These are phyloP conservation scores for Raja brachyura DNA, from an alignment of 2,113 vertebrate genomes.

Conservation along the genomic window DNA sequence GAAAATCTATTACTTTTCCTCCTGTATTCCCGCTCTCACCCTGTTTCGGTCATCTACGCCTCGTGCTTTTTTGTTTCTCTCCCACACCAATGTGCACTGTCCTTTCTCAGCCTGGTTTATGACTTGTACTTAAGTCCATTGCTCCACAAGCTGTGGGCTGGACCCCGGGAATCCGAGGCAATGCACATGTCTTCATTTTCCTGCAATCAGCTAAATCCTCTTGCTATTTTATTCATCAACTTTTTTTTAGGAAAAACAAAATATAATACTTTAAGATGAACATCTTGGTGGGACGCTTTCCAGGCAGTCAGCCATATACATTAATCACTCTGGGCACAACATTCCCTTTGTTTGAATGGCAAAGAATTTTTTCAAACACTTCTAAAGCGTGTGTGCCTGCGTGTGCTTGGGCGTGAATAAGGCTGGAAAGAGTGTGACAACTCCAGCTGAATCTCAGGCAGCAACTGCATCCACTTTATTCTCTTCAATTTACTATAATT, in stretches of 20 bases:
- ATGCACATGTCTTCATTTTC: slow-evolving; percentile 30
- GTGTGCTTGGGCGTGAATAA: background rate
- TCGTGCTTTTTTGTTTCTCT: slow-evolving; percentile 26
- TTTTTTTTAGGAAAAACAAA: background rate
- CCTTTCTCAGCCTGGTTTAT: background rate
- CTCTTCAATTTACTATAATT: background rate
- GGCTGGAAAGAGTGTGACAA: background rate
- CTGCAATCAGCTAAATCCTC: slow-evolving; percentile 31
- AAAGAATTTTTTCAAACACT: background rate
- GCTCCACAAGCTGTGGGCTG: background rate
- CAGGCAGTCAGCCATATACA: background rate
- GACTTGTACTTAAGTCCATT: background rate
- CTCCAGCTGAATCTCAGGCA: background rate
- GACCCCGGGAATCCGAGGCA: background rate
- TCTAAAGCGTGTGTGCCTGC: too few relatives aligned
- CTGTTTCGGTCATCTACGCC: slow-evolving; percentile 57
- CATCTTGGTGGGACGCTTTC: background rate
- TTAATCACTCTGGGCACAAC: background rate
- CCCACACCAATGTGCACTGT: background rate
- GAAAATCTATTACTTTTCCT: slow-evolving; percentile 45
- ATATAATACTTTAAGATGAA: background rate
- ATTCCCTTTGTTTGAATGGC: background rate
- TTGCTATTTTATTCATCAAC: slow-evolving; percentile 9
- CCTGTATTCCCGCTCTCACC: slow-evolving; percentile 59
- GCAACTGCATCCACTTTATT: background rate